phyloP scores from a whole-genome alignment of 2,113 vertebrate species.

The Dipodomys stephensi region DNA sequence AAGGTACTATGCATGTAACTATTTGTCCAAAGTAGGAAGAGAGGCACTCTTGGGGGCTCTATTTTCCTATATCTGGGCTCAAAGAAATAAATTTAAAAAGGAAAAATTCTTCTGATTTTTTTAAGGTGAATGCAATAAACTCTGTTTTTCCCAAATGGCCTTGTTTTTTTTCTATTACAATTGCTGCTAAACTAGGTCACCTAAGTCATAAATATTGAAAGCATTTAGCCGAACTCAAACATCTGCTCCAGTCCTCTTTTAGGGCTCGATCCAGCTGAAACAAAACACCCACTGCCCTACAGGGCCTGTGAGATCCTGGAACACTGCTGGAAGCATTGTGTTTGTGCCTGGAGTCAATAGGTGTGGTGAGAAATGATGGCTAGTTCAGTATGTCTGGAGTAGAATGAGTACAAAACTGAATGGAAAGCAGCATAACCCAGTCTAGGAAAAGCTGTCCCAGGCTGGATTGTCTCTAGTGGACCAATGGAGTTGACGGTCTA shows the following conservation, averaged over 20 bases:
- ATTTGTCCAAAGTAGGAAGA: not conserved
- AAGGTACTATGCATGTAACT: not conserved
- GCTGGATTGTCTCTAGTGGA: not conserved
- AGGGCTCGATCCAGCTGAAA: constrained; percentile 64
- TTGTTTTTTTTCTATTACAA: constrained; percentile 76
- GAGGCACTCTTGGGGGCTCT: not conserved
- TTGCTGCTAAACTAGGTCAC: constrained; percentile 83
- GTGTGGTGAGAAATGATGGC: not conserved
- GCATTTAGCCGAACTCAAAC: constrained; percentile 80
- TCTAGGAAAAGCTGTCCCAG: not conserved
- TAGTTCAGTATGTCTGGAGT: not conserved
- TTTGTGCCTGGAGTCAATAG: not conserved
- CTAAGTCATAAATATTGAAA: constrained; percentile 84
- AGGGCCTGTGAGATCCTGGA: constrained; percentile 39
- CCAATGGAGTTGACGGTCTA: not conserved
- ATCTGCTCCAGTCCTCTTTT: constrained; percentile 75
- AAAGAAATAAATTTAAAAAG: constrained; percentile 44
- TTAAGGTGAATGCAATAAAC: constrained; percentile 78
- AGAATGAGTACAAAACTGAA: not conserved
- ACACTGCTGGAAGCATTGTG: not conserved
- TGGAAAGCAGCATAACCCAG: not conserved
- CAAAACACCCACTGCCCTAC: constrained; percentile 61
- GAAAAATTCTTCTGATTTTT: constrained; percentile 69
- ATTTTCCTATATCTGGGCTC: constrained; percentile 57
- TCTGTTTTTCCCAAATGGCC: constrained; percentile 76